Evolutionary conservation across 2,888 invertebrate species (phyloP).

Genomic region (Eupithecia pulchellata): DNA sequence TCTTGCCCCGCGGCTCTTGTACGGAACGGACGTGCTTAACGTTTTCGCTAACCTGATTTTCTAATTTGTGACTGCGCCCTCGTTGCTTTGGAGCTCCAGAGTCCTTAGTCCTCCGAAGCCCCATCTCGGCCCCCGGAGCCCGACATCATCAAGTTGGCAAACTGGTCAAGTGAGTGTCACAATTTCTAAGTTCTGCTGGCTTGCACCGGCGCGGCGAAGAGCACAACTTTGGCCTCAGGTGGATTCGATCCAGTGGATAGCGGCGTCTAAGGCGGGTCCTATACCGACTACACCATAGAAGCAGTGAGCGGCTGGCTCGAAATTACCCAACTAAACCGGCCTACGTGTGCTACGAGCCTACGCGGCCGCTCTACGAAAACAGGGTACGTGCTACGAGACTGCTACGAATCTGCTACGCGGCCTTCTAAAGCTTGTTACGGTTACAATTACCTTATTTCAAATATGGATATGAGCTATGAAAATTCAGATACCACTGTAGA

Average conservation of each 20-base stretch:
- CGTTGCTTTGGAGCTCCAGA: too few relatives aligned
- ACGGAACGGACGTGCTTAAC: not conserved
- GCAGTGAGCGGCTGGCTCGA: conserved; percentile 3
- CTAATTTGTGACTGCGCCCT: too few relatives aligned
- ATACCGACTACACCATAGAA: not conserved
- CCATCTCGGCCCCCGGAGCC: too few relatives aligned
- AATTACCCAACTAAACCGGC: not conserved
- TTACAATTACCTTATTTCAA: too few relatives aligned
- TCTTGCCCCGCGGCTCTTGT: not conserved
- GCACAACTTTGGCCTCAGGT: not conserved
- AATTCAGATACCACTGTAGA: not conserved
- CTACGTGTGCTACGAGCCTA: too few relatives aligned
- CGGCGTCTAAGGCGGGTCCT: not conserved
- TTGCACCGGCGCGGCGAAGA: not conserved
- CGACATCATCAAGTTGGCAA: too few relatives aligned
- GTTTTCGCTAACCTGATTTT: too few relatives aligned
- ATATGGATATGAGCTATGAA: conserved; percentile 3
- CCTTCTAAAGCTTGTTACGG: too few relatives aligned
- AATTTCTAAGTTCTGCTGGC: not conserved
- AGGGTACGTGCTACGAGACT: not conserved
- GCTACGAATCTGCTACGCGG: too few relatives aligned
- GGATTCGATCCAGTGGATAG: not conserved
- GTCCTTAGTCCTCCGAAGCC: conserved; percentile 1
- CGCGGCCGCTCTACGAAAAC: not conserved
- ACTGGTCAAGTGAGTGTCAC: conserved; percentile 2